phyloP scores from a whole-genome alignment of 2,797 vertebrate species.

The Sarcoramphus papa region DNA sequence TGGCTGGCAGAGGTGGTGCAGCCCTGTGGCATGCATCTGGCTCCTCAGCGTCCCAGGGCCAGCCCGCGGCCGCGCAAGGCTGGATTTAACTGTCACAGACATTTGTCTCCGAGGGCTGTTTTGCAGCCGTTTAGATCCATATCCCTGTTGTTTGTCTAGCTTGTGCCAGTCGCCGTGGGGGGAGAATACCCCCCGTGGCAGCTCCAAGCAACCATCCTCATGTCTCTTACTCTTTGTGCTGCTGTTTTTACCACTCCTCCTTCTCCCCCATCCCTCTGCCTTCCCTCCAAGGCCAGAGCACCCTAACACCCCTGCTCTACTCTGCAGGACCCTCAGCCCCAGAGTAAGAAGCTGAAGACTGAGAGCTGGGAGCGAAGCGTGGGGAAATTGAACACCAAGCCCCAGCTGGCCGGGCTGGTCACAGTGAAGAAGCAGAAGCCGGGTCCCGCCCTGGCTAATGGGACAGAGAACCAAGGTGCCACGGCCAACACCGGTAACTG shows the following conservation, averaged over 20 bases:
- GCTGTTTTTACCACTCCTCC: neutral
- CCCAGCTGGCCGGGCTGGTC: slow-evolving; percentile 78
- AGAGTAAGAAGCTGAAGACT: slow-evolving; percentile 74
- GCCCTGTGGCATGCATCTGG: neutral
- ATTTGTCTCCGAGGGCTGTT: neutral
- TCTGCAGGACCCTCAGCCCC: slow-evolving; percentile 47
- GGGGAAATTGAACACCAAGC: slow-evolving; percentile 69
- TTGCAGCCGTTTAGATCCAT: neutral
- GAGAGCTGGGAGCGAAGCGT: slow-evolving; percentile 86
- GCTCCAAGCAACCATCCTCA: fast-evolving
- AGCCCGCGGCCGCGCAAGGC: fast-evolving
- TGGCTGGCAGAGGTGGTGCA: neutral
- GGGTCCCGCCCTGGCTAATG: fast-evolving
- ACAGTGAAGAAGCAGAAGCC: slow-evolving; percentile 74
- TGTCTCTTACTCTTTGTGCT: neutral
- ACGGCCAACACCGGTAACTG: neutral
- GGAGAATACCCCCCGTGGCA: neutral
- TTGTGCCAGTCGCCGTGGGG: neutral
- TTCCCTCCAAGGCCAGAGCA: neutral
- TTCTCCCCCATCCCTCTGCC: neutral
- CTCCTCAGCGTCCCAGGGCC: neutral
- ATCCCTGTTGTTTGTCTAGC: neutral
- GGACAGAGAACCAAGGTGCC: neutral
- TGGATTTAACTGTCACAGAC: neutral
- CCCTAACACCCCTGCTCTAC: neutral